Base-by-base conservation (phyloP, 2,888 invertebrate species). In the Lagria hirta region DNA sequence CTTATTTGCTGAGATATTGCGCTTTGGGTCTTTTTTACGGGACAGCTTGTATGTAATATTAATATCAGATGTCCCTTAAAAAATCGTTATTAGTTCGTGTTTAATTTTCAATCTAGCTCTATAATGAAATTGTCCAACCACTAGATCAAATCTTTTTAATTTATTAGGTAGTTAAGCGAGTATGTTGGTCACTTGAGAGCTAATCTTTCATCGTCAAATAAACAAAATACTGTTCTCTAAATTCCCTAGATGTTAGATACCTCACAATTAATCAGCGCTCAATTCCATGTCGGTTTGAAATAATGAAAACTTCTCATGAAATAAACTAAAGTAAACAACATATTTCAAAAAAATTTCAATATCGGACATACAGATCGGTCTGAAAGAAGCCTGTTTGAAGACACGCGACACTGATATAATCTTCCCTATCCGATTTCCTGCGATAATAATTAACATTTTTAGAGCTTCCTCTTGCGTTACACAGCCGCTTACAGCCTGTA, bases 361-460 rank as follows among this genome's bases (percentile, higher is more conserved):
- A 24, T 7, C 18, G 24, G 29, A 38, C 22, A 29, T 34, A 18
- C 14, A 18, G 35, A 29, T 22, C 15, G 11, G 24, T 10, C 5
- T 6, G 24, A 24, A n/a, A 24, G 36, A 46, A 46, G 36, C 46
- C 46, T 14, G 35, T 30, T 15, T 29, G 30, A 26, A 35, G 24
- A 36, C 46, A 46, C 45, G 45, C 45, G 45, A 45, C 40, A 38
- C 45, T 40, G 45, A 45, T 45, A 45, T 35, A 38, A 45, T 46
- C 46, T 46, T 20, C 35, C 30, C 34, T 46, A 46, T 46, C 41
- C 30, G 29, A 46, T 46, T 46, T 41, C 46, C 11, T 17, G 30
- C 41, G 46, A 46, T 46, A 46, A 46, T 46, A 46, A 46, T 46
- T 46, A 46, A 46, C 46, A 41, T 21, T 41, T 35, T 36, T 46